Evolutionary conservation across 2,888 invertebrate genomes (phyloP), one percentile per base, ranked within the genome.

Genomic region (Cremastinae sp.): DNA sequence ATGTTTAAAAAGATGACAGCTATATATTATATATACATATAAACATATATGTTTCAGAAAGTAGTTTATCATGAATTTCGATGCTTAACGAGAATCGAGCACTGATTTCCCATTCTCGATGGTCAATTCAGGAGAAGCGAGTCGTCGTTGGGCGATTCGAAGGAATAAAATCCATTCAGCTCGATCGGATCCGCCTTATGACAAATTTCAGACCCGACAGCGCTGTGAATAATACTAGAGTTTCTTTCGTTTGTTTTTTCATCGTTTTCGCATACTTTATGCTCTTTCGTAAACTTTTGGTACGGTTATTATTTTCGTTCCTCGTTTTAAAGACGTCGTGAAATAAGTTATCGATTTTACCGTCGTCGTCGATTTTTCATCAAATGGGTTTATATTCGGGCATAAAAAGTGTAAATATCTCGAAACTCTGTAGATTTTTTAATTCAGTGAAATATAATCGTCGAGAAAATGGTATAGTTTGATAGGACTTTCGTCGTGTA

Each of bases 321-420:
- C 16, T 59, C 14, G 2, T 14, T 34, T 51, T 54, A 61, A 47
- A 45, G 14, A 16, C 56, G 53, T 74, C 58, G 43, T 58, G 43
- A 58, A 51, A 43, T n/a, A n/a, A n/a, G n/a, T n/a, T n/a, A 76
- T 76, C 68, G 68, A 34, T 68, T 72, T 51, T 64, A 66, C 72
- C 58, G 64, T 76, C 53, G 73, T 76, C 76, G 73, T 76, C 72
- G 41, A 53, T 73, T 14, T 47, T 62, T 8, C n/a, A 49, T 47
- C 51, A 20, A 20, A 18, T 9, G 7, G 10, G 18, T 51, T 7
- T 51, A n/a, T n/a, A n/a, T 18, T n/a, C 9, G 16, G 2, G 2
- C 12, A 12, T 5, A 2, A 9, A 2, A n/a, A 9, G 41, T 41
- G 41, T 12, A 49, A 49, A 45, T 49, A 8, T 18, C 7, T 18